Conservation (phyloP, 2,888 invertebrate genomes). For the Aspidiotus destructor region DNA sequence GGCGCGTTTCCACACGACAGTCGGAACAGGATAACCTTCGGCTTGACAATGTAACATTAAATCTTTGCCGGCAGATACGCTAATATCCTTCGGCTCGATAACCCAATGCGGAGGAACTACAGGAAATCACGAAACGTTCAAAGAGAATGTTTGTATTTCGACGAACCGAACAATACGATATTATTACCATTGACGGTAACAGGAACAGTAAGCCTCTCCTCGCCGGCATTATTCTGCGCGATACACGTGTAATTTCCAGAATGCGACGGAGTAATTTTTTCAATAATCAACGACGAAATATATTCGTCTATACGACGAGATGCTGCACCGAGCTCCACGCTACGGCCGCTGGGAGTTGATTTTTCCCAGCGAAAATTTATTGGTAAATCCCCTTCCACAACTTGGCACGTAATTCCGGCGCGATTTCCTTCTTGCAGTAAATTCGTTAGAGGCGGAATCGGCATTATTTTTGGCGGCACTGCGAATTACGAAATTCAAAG, state of each 20-base stretch:
- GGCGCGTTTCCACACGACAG: slow-evolving; percentile 80
- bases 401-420: slow-evolving; percentile 81
- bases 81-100: slow-evolving; percentile 72
- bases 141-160: neutral
- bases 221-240: slow-evolving; percentile 76
- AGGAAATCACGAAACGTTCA: slow-evolving; percentile 25
- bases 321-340: slow-evolving; percentile 51
- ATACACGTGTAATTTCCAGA: slow-evolving; percentile 88
- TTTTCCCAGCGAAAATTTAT: slow-evolving; percentile 86
- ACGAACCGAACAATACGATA: neutral
- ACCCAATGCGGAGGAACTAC: slow-evolving; percentile 84
- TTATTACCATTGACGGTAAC: slow-evolving; percentile 67
- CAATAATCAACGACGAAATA: slow-evolving; percentile 74
- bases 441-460: slow-evolving; percentile 71
- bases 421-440: slow-evolving; percentile 73
- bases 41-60: slow-evolving; percentile 80
- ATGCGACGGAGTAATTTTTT: slow-evolving; percentile 72
- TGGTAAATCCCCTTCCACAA: slow-evolving; percentile 84
- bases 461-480: slow-evolving; percentile 77
- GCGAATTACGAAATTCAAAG: slow-evolving; percentile 38
- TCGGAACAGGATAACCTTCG: slow-evolving; percentile 81
- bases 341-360: slow-evolving; percentile 52
- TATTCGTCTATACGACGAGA: slow-evolving; percentile 66
- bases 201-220: slow-evolving; percentile 65
- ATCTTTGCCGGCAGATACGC: slow-evolving; percentile 71